Conservation (phyloP, 2,888 invertebrate species). For the Zeuzera pyrina region DNA sequence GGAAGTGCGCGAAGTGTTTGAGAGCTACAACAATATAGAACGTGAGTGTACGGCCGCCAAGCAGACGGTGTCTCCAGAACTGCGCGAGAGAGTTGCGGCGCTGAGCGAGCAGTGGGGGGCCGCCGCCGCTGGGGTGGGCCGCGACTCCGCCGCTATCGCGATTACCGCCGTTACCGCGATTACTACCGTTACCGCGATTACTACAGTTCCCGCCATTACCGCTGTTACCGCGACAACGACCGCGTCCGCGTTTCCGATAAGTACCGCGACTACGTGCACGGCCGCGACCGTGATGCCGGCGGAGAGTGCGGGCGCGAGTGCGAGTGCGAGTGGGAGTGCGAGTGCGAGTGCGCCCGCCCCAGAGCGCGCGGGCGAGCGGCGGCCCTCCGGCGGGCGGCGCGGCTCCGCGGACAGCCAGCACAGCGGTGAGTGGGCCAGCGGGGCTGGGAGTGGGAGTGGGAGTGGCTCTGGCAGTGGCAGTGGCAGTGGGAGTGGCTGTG, state of each 20-base stretch:
- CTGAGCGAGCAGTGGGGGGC: conserved; percentile 66
- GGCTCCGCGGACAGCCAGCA: conserved; percentile 22
- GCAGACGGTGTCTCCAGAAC: conserved; percentile 31
- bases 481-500: too few species aligned
- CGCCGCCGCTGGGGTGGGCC: conserved; percentile 21
- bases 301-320: too few species aligned
- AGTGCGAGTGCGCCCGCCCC: neutral
- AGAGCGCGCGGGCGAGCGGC: conserved; percentile 1
- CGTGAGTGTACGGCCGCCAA: conserved; percentile 48
- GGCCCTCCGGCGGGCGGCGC: conserved; percentile 11
- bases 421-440: conserved; percentile 43
- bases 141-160: conserved; percentile 3
- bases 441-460: too few species aligned
- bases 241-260: too few species aligned
- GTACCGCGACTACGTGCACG: neutral
- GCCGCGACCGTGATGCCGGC: too few species aligned
- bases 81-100: conserved; percentile 60
- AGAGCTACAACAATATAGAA: conserved; percentile 77
- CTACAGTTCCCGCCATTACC: too few species aligned
- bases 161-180: neutral
- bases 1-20: conserved; percentile 75
- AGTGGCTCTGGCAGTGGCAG: too few species aligned
- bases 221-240: too few species aligned
- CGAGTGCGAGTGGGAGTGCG: too few species aligned
- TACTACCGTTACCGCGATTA: neutral